These are phyloP conservation scores for Carlito syrichta DNA, from an alignment of 2,113 vertebrate species.

Conservation along the genomic window DNA sequence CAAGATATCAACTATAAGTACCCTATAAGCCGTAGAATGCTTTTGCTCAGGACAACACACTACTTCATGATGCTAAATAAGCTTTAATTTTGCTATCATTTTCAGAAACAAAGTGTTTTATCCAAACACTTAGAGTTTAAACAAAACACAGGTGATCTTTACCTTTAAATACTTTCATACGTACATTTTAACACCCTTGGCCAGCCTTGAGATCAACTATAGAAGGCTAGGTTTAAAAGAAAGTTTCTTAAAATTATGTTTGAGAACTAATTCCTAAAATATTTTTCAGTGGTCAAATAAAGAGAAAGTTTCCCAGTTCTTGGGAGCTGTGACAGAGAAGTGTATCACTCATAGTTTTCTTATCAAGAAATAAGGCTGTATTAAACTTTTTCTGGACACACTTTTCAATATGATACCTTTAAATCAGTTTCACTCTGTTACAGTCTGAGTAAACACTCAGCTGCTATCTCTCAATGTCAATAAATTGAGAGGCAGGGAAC, in stretches of 20 bases:
- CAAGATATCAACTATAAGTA: background rate
- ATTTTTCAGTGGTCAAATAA: background rate
- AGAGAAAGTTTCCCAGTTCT: background rate
- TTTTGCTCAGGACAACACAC: background rate
- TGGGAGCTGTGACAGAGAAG: background rate
- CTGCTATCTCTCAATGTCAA: too few species aligned
- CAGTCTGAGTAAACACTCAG: too few species aligned
- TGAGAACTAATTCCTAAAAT: background rate
- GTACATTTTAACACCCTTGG: background rate
- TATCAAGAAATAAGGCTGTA: background rate
- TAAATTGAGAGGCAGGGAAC: too few species aligned
- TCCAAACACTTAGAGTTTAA: background rate
- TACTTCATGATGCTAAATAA: background rate
- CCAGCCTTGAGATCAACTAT: background rate
- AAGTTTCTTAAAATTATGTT: background rate
- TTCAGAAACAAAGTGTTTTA: constrained; percentile 25
- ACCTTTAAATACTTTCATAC: background rate
- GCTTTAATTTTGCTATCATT: background rate
- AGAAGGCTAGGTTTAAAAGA: background rate
- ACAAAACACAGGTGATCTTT: background rate
- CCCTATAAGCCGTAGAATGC: background rate
- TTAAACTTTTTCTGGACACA: background rate
- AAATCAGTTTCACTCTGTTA: background rate
- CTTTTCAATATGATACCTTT: background rate
- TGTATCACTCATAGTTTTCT: background rate